phyloP scores from a whole-genome alignment of 1,140 invertebrate species.

The Rhyzopertha dominica region DNA sequence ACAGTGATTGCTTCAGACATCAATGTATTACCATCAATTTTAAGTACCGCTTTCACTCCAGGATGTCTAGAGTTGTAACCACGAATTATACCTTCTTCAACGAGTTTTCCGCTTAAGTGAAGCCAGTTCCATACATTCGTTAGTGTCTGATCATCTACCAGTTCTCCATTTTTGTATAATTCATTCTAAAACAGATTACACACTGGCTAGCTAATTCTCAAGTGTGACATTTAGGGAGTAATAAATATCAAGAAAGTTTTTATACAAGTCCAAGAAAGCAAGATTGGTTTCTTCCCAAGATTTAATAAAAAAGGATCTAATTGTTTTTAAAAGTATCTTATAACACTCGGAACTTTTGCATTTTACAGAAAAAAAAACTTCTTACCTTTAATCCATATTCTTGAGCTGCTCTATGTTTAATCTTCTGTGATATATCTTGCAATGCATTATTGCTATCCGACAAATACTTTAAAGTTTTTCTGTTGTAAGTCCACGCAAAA shows the following conservation, averaged over 20 bases:
- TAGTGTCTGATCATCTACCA: conserved; percentile 58
- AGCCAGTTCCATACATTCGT: conserved; percentile 72
- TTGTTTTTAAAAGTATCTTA: not conserved
- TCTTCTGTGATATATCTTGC: conserved; percentile 68
- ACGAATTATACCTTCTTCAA: conserved; percentile 57
- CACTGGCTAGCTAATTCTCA: too few species aligned
- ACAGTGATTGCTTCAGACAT: conserved; percentile 54
- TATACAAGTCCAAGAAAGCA: too few species aligned
- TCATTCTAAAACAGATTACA: conserved; percentile 46
- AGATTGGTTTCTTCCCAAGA: too few species aligned
- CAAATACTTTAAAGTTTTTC: conserved; percentile 58
- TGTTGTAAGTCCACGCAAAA: conserved; percentile 69
- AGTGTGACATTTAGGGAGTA: too few species aligned
- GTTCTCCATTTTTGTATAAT: conserved; percentile 60
- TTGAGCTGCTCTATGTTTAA: conserved; percentile 62
- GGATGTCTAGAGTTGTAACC: conserved; percentile 60
- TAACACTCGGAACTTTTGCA: not conserved
- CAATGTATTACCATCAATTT: conserved; percentile 43
- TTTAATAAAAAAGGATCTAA: conserved; percentile 11
- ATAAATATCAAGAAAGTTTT: too few species aligned
- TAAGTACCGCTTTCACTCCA: conserved; percentile 63
- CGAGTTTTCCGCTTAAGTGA: conserved; percentile 62
- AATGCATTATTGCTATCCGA: conserved; percentile 45
- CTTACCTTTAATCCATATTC: conserved; percentile 74
- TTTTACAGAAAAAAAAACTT: conserved; percentile 1